These are phyloP conservation scores for mouse (Mus musculus) DNA, from an alignment of 2,113 vertebrate genomes.

Conservation along the genomic window DNA sequence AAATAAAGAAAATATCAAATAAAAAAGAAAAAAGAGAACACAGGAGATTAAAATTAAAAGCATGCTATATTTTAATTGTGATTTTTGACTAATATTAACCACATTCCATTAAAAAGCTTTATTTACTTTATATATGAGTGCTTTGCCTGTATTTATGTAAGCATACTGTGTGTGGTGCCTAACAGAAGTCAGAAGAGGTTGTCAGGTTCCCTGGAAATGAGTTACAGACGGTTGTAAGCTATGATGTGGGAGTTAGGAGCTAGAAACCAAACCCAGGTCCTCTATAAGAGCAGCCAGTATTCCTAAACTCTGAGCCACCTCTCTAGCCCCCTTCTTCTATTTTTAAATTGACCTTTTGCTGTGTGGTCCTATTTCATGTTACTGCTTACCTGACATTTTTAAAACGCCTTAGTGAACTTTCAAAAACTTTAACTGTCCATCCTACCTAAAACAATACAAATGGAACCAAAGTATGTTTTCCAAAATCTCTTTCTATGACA, in stretches of 20 bases:
- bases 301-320: not conserved
- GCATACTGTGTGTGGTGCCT: not conserved
- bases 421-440: not conserved
- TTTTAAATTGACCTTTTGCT: not conserved
- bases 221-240: not conserved
- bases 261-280: not conserved
- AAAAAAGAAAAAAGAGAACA: not conserved
- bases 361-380: not conserved
- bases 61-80: not conserved
- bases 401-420: not conserved
- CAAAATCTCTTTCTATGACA: not conserved
- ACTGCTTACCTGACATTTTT: conserved; percentile 24
- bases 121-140: not conserved
- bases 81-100: not conserved
- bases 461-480: not conserved
- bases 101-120: not conserved
- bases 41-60: not conserved
- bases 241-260: too few species aligned
- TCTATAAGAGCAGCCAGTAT: not conserved
- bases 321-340: not conserved
- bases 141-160: not conserved
- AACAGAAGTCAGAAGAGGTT: not conserved
- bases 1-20: too few species aligned
- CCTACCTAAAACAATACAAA: not conserved
- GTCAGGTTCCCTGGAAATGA: not conserved